Conservation (phyloP, 2,797 vertebrate species). For the Pterois miles region DNA sequence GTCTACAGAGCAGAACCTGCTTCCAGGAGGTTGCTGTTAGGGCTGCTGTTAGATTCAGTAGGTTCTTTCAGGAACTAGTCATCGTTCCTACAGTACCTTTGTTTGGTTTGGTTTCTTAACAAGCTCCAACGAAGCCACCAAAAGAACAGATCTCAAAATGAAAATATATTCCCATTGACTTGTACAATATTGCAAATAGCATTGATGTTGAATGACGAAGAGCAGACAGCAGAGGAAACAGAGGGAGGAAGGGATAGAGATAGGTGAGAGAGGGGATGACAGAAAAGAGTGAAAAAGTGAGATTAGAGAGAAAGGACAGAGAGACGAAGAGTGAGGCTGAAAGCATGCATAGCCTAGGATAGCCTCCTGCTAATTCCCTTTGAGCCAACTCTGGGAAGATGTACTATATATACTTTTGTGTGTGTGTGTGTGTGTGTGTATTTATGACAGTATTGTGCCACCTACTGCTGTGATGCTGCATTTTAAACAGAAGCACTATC, state of each 20-base stretch:
- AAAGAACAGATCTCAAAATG: too few relatives aligned
- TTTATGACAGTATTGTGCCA: conserved; percentile 56
- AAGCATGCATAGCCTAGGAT: too few relatives aligned
- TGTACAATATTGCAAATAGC: not conserved
- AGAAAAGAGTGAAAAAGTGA: not conserved
- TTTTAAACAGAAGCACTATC: conserved; percentile 64
- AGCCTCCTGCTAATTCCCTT: conserved; percentile 31
- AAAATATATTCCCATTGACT: not conserved
- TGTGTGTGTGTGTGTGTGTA: conserved; percentile 12
- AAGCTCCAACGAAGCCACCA: not conserved
- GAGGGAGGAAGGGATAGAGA: not conserved
- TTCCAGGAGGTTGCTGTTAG: not conserved
- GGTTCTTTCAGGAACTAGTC: not conserved
- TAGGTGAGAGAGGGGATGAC: not conserved
- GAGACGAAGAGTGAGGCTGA: not conserved
- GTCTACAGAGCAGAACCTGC: not conserved
- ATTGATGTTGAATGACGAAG: not conserved
- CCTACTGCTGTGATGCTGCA: conserved; percentile 66
- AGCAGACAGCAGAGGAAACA: not conserved
- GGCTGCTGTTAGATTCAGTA: not conserved
- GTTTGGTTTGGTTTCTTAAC: not conserved
- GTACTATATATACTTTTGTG: not conserved
- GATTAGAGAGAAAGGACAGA: not conserved
- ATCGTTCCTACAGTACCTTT: not conserved
- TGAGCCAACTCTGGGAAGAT: conserved; percentile 30